Evolutionary conservation across 2,888 invertebrate genomes (phyloP), one percentile per base, ranked within the genome.

Genomic region (Leucophenga montana): DNA sequence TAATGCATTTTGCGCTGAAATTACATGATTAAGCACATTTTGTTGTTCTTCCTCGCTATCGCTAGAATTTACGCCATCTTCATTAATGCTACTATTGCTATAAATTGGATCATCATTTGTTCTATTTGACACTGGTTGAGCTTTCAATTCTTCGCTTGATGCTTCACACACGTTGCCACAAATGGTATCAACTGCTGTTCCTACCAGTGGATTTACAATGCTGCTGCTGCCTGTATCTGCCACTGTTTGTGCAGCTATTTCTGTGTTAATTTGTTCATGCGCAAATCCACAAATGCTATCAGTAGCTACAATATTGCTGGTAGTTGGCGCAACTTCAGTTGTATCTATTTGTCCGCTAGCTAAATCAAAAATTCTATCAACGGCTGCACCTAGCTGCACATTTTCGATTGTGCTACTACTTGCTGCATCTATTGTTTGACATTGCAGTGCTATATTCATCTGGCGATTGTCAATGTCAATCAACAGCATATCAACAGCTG

Each of bases 11-110:
- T 62, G 76, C 31, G 68, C 73, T 1, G 73, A 71, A 13, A 80
- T 61, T 46, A 81, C 78, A 64, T 82, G 84, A 64, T 86, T 85
- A 8, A 85, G 73, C 33, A 82, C 72, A 74, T 85, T 85, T 61
- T 85, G 84, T 22, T 78, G 78, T 69, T 85, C 86, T 71, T 86
- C 86, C 53, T 78, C 78, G 61, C 71, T 78, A 68, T 64, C 69
- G 50, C 11, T 16, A 33, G 66, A 69, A 67, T 68, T 67, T 0
- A 39, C 18, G 11, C 68, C 57, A 13, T 53, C 4, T 8, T 1
- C 18, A n/a, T 50, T 11, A 27, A 65, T 13, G 6, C 11, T 54
- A 9, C 6, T 33, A 33, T 61, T n/a, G n/a, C n/a, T 18, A 11
- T n/a, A 1, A 16, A 31, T 31, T 22, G 22, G n/a, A n/a, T n/a